Percentiles rank a stretch among this genome's conserved stretches.
These are phyloP conservation scores for cat (Felis catus) DNA, from an alignment of 2,113 vertebrate species.

Conservation along the genomic window F.catus_Fca126_mat1.0 CM031419.1:196248001-196248500, in stretches of 20 bases:
- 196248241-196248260: not conserved
- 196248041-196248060: slow-evolving; percentile 41
- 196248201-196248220: slow-evolving; percentile 16
- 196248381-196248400: not conserved
- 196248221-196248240: slow-evolving; percentile 20
- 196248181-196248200: not conserved
- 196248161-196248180: not conserved
- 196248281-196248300: not conserved
- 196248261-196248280: not conserved
- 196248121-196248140: not conserved
- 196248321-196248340: not conserved
- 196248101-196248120: not conserved
- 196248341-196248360: slow-evolving; percentile 30
- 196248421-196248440: not conserved
- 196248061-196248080: not conserved
- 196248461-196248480: too few relatives aligned
- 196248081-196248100: slow-evolving; percentile 43
- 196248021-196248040: not conserved
- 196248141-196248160: slow-evolving; percentile 43
- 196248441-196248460: too few relatives aligned
- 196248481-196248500: too few relatives aligned
- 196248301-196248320: not conserved
- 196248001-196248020: slow-evolving; percentile 5
- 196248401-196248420: not conserved
- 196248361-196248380: not conserved